phyloP scores from a whole-genome alignment of 2,113 vertebrate species.

The Tachuris rubrigastra region DNA sequence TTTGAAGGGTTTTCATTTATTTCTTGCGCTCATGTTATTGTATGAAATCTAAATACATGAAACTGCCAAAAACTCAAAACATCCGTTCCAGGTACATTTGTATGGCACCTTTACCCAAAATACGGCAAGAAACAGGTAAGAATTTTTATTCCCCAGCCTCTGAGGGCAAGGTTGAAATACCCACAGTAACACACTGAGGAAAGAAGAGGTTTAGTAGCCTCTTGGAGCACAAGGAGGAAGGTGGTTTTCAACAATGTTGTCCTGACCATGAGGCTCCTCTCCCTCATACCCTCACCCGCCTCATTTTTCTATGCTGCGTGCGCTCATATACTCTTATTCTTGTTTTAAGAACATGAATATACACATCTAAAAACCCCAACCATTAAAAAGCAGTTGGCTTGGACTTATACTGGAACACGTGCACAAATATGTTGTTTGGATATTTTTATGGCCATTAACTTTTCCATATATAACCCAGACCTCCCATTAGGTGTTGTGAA shows the following conservation, averaged over 20 bases:
- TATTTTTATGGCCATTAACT: conserved; percentile 68
- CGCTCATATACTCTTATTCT: not conserved
- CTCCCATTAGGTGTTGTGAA: conserved; percentile 71
- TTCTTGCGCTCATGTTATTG: not conserved
- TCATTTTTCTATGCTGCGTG: not conserved
- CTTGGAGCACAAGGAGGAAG: not conserved
- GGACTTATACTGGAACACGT: conserved; percentile 57
- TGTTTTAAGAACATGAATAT: conserved; percentile 48
- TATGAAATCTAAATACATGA: not conserved
- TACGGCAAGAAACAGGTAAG: not conserved
- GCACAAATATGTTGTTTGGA: conserved; percentile 69
- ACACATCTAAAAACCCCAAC: conserved; percentile 31
- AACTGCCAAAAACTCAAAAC: not conserved
- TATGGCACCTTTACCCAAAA: not conserved
- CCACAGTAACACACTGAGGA: not conserved
- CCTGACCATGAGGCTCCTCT: not conserved
- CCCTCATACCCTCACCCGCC: not conserved
- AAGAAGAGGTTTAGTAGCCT: not conserved
- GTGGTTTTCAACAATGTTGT: accelerated
- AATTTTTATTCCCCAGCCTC: not conserved
- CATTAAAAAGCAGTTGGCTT: conserved; percentile 55
- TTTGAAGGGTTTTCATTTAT: not conserved
- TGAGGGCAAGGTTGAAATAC: not conserved
- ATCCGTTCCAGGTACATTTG: not conserved
- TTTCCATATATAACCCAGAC: conserved; percentile 69